These are phyloP conservation scores for Yasuhikotakia modesta DNA, from an alignment of 2,797 vertebrate genomes.

Conservation along the genomic window DNA sequence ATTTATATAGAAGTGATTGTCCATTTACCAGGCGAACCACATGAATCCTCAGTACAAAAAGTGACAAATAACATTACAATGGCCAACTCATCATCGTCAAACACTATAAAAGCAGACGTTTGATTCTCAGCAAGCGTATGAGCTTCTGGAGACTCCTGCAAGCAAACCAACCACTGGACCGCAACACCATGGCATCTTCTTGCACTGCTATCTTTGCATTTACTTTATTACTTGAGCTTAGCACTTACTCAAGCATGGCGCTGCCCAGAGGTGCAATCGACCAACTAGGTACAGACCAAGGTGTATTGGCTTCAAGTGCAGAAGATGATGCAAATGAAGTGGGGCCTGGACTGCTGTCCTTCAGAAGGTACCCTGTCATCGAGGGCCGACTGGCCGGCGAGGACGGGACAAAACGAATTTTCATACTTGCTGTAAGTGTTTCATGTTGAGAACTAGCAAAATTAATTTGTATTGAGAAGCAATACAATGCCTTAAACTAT, in stretches of 20 bases:
- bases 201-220: constrained; percentile 76
- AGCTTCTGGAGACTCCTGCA: not conserved
- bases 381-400: constrained; percentile 71
- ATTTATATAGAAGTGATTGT: not conserved
- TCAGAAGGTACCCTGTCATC: constrained; percentile 70
- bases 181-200: constrained; percentile 73
- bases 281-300: constrained; percentile 70
- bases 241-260: constrained; percentile 72
- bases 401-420: constrained; percentile 71
- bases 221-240: constrained; percentile 82
- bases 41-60: not conserved
- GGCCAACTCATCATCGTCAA: not conserved
- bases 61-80: not conserved
- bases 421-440: constrained; percentile 71
- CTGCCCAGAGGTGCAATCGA: constrained; percentile 74
- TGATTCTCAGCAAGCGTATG: not conserved
- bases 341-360: constrained; percentile 52
- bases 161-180: not conserved
- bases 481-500: not conserved
- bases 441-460: not conserved
- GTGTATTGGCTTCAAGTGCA: constrained; percentile 65
- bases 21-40: not conserved
- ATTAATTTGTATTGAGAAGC: no score
- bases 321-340: constrained; percentile 60
- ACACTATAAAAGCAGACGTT: constrained; percentile 47